Conservation (phyloP, 2,113 vertebrate genomes). For the Andinoacara biseriatus region DNA sequence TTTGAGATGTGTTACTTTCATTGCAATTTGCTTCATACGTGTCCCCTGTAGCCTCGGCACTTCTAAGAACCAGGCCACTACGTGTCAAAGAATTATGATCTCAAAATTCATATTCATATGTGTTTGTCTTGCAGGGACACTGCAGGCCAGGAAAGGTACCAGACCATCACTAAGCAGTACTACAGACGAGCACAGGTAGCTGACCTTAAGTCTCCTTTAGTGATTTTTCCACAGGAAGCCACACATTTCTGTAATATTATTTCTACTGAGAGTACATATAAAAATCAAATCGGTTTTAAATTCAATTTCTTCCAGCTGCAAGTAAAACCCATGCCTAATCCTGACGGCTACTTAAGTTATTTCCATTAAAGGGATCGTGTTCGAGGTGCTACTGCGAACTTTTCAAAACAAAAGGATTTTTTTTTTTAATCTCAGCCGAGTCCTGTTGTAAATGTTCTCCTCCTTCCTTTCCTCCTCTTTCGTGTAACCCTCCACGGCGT, state of each 20-base stretch:
- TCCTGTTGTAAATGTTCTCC: neutral
- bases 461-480: neutral
- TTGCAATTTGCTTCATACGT: neutral
- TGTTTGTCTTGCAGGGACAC: constrained; percentile 87
- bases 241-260: neutral
- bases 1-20: too few relatives aligned
- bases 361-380: neutral
- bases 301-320: neutral
- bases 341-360: neutral
- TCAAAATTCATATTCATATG: constrained; percentile 16
- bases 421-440: neutral
- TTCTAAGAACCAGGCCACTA: neutral
- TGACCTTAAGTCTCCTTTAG: neutral
- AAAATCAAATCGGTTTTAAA: neutral
- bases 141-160: constrained; percentile 96
- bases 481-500: neutral
- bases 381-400: neutral
- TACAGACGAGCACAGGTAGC: constrained; percentile 95
- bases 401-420: constrained; percentile 1
- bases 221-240: neutral
- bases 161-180: constrained; percentile 99
- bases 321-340: neutral
- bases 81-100: neutral
- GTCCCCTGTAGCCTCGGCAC: neutral
- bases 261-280: neutral